These are phyloP conservation scores for Epizoanthus rinbou DNA, from an alignment of 92 coral and sea anemone species.

Conservation along the genomic window DNA sequence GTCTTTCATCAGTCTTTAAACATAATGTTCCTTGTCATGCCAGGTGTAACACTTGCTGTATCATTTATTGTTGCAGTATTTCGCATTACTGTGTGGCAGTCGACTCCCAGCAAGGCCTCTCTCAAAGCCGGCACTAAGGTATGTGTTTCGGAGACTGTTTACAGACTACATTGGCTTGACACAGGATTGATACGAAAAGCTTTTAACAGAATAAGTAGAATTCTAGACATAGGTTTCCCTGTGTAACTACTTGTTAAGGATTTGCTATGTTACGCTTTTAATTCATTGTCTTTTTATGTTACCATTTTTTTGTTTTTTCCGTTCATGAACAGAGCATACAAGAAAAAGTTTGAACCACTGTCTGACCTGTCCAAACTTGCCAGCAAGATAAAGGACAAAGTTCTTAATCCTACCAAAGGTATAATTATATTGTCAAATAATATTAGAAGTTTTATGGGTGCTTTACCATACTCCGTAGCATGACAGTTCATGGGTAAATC, in stretches of 20 bases:
- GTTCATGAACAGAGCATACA: conserved; percentile 62
- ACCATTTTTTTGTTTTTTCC: background rate
- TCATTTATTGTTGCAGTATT: conserved; percentile 58
- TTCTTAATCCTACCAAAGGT: conserved; percentile 85
- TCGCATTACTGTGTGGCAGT: conserved; percentile 82
- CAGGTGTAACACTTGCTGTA: background rate
- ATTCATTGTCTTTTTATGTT: background rate
- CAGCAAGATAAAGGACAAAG: conserved; percentile 88
- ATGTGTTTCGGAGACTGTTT: background rate
- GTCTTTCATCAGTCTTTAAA: no score
- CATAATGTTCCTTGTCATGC: background rate
- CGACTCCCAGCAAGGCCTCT: conserved; percentile 82
- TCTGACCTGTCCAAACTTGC: conserved; percentile 93
- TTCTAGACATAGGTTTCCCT: no score
- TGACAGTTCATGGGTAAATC: no score
- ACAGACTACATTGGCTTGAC: background rate
- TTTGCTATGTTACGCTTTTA: background rate
- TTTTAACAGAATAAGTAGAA: no score
- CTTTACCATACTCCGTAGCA: no score
- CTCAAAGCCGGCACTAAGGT: conserved; percentile 71
- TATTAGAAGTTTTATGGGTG: no score
- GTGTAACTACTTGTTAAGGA: no score
- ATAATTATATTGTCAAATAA: background rate
- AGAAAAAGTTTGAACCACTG: conserved; percentile 90
- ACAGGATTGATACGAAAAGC: no score